Base-by-base conservation (phyloP, 2,888 invertebrate species). In the Drosophila birchii region DNA sequence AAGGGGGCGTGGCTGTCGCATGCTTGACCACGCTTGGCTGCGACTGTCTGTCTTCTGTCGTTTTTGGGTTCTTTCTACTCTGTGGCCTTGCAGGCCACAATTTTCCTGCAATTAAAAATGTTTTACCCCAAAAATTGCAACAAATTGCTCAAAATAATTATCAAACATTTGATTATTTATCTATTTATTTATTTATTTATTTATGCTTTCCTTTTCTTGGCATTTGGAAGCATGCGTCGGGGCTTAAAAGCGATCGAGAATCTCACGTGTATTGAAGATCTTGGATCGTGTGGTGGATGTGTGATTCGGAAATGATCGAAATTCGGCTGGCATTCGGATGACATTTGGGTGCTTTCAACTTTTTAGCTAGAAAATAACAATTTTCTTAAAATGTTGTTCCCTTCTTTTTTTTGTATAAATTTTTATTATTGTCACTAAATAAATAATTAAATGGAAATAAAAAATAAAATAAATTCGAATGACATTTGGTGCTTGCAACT, bases 81-180 rank as follows among this genome's bases (percentile, higher is more conserved):
- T 56, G 39, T 56, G 39, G 51, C 64, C 49, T 61, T 53, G 67
- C 51, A 16, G 36, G 54, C 45, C 43, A 67, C 63, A 63, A 67
- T 83, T 68, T 63, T 71, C 55, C 79, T 71, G 80, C 86, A 88
- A 85, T 86, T 85, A 86, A 86, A 70, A 83, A 55, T 38, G 29
- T 12, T 14, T 32, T 14, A 49, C n/a, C 53, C 44, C 57, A 69
- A 67, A 47, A 63, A 51, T 14, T n/a, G 49, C 73, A 53, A 49
- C 53, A 64, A 61, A 58, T 45, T 56, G 39, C 29, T 18, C 41
- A 26, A 57, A 66, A 70, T 64, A 69, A 74, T 76, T 73, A 68
- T 76, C 62, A 76, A 76, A 23, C n/a, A 69, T 73, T 71, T 63
- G 32, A 43, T 67, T 47, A 29, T 47, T 29, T 29, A 29, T 47